Evolutionary conservation across 2,113 vertebrate genomes (phyloP), one percentile per base, ranked within the genome.

Genomic region (Tupaia tana): DNA sequence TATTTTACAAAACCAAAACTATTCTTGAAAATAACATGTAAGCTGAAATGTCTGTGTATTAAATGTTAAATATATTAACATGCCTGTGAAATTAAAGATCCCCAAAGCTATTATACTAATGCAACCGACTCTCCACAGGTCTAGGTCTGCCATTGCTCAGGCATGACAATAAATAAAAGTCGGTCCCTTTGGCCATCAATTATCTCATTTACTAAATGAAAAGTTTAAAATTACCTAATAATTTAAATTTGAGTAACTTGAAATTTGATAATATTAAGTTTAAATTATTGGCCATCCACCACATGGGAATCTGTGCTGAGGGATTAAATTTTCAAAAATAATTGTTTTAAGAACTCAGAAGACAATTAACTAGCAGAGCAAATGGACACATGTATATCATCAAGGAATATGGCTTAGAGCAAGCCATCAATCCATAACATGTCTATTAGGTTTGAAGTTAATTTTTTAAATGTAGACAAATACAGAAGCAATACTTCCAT

Each of bases 391-490:
- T 11, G 56, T 5, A 89, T 18, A 70, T n/a, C 29, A 93, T 52
- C 43, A 90, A 86, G 6, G 13, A 82, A 67, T 34, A 88, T 3
- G 52, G 80, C 54, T 96, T 14, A 93, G 20, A 85, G 81, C 58
- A 92, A 66, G 29, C 24, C n/a, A 86, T 58, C 69, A 43, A 86
- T 58, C 69, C 24, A n/a, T 80, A 56, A 91, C 58, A 43, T 85
- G 88, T 92, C 54, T 87, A 73, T 20, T 34, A 83, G 61, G 52
- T 86, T 81, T 67, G 82, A 64, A 81, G 79, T 73, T 86, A 79
- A 84, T 78, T 90, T 91, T 93, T 79, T 5, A 89, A 95, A 89
- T 78, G 16, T 89, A 93, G 95, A 77, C 93, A 93, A 91, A 93
- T 84, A 84, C 61, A 95, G 85, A 93, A 93, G 67, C 93, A 91